Evolutionary conservation across 2,797 vertebrate species (phyloP), one percentile per base, ranked within the genome.

Genomic region (Labeo calbasu): DNA sequence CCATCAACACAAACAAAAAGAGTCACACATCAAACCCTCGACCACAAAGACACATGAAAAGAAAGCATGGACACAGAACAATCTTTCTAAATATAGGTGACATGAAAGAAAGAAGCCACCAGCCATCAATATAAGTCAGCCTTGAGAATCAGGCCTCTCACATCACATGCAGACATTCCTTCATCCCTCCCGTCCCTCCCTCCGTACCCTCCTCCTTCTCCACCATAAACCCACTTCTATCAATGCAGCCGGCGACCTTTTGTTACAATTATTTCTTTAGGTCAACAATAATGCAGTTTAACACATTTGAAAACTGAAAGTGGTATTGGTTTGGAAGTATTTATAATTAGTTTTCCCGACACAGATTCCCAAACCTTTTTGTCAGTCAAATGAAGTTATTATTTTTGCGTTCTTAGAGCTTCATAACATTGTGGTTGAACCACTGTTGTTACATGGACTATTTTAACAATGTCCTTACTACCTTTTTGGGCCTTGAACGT

Each of bases 1-100:
- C 46, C 84, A 87, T 88, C 78, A 83, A 81, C 83, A 61, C 59
- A 72, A 83, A 86, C 77, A 87, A 81, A 84, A 65, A 71, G 76
- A 81, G 72, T 78, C 51, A 71, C 46, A 83, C 48, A 83, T 75
- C 57, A 82, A 53, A 77, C 43, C 65, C 75, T n/a, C 21, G 76
- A 21, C 65, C 66, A 51, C 66, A 86, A 78, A 78, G 71, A 84
- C 65, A 57, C 57, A 32, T 70, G 19, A 55, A 61, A 84, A 59
- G 19, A 40, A 82, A 51, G 73, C 57, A 40, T 11, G 53, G 72
- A 51, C 84, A 82, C 65, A 85, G 65, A 87, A 82, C 48, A n/a
- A 80, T 84, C 72, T 79, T 75, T 71, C 85, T 83, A 85, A 82
- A 86, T 81, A 83, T 71, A 83, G 59, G 81, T 83, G 63, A 76